A percentile compares a stretch with the other conserved stretches of the same genome.
These are phyloP conservation scores for Ommatoiulus sabulosus DNA, from an alignment of 2,888 invertebrate species.

Conservation along the genomic window DNA sequence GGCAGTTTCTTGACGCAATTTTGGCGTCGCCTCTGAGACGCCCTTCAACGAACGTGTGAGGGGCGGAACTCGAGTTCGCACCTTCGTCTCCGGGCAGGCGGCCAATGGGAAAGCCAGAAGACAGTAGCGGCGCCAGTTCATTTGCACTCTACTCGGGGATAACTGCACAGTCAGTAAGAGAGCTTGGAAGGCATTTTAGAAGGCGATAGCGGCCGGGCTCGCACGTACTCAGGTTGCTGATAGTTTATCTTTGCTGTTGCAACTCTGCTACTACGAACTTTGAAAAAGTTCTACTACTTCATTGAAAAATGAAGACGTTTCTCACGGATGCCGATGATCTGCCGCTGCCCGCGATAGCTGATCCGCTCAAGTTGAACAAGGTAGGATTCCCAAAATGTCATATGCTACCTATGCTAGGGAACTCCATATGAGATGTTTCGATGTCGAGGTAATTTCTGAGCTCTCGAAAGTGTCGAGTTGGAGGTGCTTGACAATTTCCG, in stretches of 20 bases:
- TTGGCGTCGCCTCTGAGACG: neutral
- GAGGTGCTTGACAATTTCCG: too few relatives aligned
- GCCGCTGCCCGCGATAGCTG: neutral
- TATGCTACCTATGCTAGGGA: neutral
- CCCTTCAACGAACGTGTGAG: neutral
- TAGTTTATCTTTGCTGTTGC: neutral
- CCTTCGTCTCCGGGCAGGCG: neutral
- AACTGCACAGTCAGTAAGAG: neutral
- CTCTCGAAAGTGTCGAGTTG: too few relatives aligned
- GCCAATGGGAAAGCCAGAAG: neutral
- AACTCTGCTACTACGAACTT: neutral
- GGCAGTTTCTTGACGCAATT: neutral
- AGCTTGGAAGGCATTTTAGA: neutral
- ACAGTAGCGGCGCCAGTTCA: neutral
- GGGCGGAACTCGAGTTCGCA: neutral
- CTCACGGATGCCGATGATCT: neutral
- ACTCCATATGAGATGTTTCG: too few relatives aligned
- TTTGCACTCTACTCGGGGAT: neutral
- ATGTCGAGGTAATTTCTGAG: too few relatives aligned
- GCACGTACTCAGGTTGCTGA: neutral
- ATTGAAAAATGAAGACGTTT: slow-evolving; percentile 1
- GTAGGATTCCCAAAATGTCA: neutral
- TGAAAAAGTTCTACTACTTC: too few relatives aligned
- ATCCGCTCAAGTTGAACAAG: slow-evolving; percentile 35
- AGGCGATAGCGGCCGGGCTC: neutral